Conservation (phyloP, 2,797 vertebrate genomes). For the Erpetoichthys calabaricus region DNA sequence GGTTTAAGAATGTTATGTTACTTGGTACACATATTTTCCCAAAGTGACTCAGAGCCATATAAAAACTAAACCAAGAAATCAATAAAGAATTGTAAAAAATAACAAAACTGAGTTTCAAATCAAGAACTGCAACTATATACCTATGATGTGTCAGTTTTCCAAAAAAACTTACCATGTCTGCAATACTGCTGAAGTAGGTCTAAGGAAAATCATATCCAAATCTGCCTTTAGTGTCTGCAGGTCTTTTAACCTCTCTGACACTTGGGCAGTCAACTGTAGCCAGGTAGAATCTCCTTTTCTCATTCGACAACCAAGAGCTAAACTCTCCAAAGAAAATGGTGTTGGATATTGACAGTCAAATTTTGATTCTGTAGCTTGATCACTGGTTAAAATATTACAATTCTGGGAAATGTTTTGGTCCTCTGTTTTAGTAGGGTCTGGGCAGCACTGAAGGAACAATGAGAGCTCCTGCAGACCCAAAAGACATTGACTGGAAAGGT, state of each 20-base stretch:
- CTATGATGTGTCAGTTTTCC: too few species aligned
- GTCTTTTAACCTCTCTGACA: constrained; percentile 42
- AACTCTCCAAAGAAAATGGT: constrained; percentile 50
- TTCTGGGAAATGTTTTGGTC: too few species aligned
- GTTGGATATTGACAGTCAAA: constrained; percentile 51
- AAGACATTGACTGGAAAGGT: constrained; percentile 58
- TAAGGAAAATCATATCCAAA: constrained; percentile 47
- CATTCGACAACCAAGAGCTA: constrained; percentile 67
- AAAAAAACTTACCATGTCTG: constrained; percentile 64
- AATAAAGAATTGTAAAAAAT: too few species aligned
- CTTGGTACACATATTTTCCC: too few species aligned
- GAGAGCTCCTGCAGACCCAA: constrained; percentile 63
- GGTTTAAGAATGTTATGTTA: too few species aligned
- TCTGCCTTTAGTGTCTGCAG: constrained; percentile 48
- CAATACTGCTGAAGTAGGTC: constrained; percentile 45
- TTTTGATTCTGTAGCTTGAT: too few species aligned
- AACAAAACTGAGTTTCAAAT: too few species aligned
- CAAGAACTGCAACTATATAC: too few species aligned
- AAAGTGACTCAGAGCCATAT: too few species aligned
- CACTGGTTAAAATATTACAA: too few species aligned
- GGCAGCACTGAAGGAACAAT: constrained; percentile 80
- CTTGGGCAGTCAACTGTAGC: constrained; percentile 37
- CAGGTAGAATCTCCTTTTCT: constrained; percentile 55
- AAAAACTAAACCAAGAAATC: too few species aligned
- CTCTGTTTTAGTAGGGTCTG: constrained; percentile 22